phyloP scores from a whole-genome alignment of 2,113 vertebrate species.

The Willisornis vidua region DNA sequence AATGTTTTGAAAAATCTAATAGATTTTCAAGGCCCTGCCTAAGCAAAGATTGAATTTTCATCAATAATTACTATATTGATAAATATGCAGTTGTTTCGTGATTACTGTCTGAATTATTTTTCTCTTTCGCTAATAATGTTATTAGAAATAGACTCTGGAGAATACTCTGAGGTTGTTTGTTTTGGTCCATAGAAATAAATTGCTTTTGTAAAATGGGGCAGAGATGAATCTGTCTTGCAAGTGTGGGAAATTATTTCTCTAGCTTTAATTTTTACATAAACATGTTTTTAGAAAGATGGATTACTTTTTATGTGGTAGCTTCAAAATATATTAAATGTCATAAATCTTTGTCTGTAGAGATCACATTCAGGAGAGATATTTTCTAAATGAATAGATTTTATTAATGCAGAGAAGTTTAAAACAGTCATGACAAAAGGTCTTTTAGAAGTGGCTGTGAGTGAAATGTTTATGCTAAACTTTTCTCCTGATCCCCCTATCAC shows the following conservation, averaged over 20 bases:
- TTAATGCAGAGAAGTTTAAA: neutral
- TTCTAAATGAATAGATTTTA: conserved; percentile 27
- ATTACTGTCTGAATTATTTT: neutral
- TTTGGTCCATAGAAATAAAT: neutral
- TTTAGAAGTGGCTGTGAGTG: neutral
- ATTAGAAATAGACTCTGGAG: neutral
- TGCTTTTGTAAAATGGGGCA: neutral
- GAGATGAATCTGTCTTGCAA: neutral
- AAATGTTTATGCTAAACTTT: neutral
- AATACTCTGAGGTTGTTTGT: neutral
- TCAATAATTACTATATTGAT: neutral
- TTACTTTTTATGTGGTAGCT: conserved; percentile 10
- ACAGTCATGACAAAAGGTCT: neutral
- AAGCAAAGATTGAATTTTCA: neutral
- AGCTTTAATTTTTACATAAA: conserved; percentile 53
- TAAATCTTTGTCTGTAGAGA: conserved; percentile 53
- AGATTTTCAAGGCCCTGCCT: neutral
- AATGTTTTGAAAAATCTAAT: neutral
- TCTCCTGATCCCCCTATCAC: fast-evolving
- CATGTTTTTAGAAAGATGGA: conserved; percentile 37
- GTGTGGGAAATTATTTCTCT: neutral
- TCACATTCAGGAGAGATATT: neutral
- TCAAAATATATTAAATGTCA: conserved; percentile 63
- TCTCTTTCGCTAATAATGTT: neutral
- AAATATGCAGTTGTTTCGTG: neutral